A percentile compares a stretch with the other conserved stretches of the same genome.
Conservation (phyloP, 2,113 vertebrate species). For the Pagrus major region DNA sequence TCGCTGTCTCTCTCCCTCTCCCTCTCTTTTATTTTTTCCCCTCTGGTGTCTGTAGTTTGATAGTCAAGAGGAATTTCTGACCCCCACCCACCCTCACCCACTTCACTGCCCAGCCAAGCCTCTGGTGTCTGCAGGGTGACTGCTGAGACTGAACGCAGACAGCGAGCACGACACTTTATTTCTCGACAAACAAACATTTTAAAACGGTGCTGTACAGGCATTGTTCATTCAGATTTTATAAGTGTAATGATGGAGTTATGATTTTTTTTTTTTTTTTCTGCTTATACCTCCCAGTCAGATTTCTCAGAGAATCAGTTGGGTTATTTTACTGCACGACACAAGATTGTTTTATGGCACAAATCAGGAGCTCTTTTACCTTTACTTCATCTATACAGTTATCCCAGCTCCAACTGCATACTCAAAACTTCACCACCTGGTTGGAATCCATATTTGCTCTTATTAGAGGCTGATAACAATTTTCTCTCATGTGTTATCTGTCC, state of each 20-base stretch:
- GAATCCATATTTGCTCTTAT: background rate
- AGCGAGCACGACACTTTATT: background rate
- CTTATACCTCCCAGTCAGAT: background rate
- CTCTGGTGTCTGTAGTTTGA: conserved; percentile 33
- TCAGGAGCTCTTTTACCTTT: background rate
- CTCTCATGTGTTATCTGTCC: background rate
- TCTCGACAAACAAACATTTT: background rate
- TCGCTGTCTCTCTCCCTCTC: conserved; percentile 1
- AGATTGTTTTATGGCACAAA: background rate
- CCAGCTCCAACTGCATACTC: background rate
- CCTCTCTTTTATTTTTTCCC: too few species aligned
- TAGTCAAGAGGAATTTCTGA: conserved; percentile 45
- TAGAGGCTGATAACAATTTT: too few species aligned
- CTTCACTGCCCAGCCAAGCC: background rate
- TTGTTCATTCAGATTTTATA: background rate
- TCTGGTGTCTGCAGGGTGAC: conserved; percentile 19
- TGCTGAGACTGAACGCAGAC: background rate
- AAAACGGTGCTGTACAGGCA: too few species aligned
- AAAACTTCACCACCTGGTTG: background rate
- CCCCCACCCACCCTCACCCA: conserved; percentile 3
- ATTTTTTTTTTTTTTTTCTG: background rate
- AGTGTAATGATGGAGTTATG: background rate
- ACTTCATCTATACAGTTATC: background rate
- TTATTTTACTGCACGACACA: background rate
- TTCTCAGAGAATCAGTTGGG: too few species aligned